Conservation (phyloP, 2,888 invertebrate genomes). For the Phaonia tiefii region DNA sequence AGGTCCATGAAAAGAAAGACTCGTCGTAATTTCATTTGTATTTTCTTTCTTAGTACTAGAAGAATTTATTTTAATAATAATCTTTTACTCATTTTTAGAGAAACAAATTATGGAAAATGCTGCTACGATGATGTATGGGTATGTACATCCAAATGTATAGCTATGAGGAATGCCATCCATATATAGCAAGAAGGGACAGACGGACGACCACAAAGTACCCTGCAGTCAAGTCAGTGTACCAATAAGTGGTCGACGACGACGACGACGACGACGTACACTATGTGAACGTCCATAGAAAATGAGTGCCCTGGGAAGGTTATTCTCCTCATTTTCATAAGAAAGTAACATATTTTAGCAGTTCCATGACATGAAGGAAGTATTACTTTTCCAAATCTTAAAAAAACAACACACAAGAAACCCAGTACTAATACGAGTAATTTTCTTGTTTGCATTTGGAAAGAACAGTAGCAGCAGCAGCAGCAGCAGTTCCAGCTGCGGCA, state of each 20-base stretch:
- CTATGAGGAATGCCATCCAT: conserved; percentile 23
- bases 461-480: background rate
- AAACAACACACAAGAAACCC: background rate
- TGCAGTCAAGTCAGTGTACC: conserved; percentile 34
- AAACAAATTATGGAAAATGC: conserved; percentile 61
- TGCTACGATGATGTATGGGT: conserved; percentile 49
- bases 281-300: background rate
- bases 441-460: conserved; percentile 8
- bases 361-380: conserved; percentile 42
- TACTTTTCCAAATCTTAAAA: conserved; percentile 18
- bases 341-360: background rate
- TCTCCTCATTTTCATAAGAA: too few relatives aligned
- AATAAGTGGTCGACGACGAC: background rate
- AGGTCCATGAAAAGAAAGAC: background rate
- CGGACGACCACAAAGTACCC: conserved; percentile 29
- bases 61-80: conserved; percentile 63
- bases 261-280: conserved; percentile 5
- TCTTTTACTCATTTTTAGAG: conserved; percentile 51
- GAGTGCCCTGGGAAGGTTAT: conserved; percentile 37
- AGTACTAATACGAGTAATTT: conserved; percentile 50
- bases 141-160: background rate
- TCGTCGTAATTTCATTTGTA: conserved; percentile 36
- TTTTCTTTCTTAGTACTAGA: conserved; percentile 31
- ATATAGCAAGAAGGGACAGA: background rate
- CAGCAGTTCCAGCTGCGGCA: background rate